Percentiles rank a stretch among this genome's conserved stretches.
Conservation (phyloP, 2,113 vertebrate species). For the Onychostoma macrolepis region DNA sequence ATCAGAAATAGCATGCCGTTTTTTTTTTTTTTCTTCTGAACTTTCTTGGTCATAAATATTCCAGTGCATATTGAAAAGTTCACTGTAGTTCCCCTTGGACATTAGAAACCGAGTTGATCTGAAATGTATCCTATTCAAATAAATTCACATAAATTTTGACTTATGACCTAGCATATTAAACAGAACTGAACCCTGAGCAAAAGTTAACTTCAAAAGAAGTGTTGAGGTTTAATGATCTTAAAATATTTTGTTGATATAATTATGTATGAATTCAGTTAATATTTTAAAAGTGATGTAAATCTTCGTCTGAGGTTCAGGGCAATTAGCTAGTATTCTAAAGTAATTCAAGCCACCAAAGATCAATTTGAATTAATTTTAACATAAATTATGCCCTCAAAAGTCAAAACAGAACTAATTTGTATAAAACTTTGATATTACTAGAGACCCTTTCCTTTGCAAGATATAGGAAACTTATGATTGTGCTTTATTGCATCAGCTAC, state of each 20-base stretch:
- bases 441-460: slow-evolving; percentile 1
- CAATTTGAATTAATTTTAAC: slow-evolving; percentile 1
- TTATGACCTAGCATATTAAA: background rate
- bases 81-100: background rate
- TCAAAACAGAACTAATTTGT: background rate
- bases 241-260: background rate
- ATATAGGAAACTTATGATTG: slow-evolving; percentile 41
- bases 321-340: background rate
- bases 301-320: background rate
- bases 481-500: slow-evolving; percentile 18
- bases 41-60: slow-evolving; percentile 31
- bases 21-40: background rate
- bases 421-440: slow-evolving; percentile 7
- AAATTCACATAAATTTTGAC: background rate
- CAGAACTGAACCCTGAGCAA: background rate
- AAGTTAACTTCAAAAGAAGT: slow-evolving; percentile 17
- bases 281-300: background rate
- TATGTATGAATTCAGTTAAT: slow-evolving; percentile 26
- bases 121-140: slow-evolving; percentile 14
- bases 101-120: slow-evolving; percentile 6
- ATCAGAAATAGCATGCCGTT: slow-evolving; percentile 6
- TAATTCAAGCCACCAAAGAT: slow-evolving; percentile 4
- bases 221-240: background rate
- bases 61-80: slow-evolving; percentile 14
- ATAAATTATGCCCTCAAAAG: slow-evolving; percentile 1